Evolutionary conservation across 2,797 vertebrate genomes (phyloP), one percentile per base, ranked within the genome.

Genomic region (Phalloptychus januarius): DNA sequence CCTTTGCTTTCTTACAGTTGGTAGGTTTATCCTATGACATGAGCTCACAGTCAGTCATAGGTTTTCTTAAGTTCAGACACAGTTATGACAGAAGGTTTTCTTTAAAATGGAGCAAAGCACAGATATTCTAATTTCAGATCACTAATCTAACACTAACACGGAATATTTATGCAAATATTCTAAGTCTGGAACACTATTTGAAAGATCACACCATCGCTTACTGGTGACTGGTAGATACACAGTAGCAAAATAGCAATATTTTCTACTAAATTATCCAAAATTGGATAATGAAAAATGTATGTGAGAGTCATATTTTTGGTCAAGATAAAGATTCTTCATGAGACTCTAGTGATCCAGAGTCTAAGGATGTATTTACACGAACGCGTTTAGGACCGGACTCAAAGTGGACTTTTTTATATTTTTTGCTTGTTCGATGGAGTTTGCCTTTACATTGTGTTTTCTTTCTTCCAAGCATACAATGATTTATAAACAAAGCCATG

Each of bases 171-270:
- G 61, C 76, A 46, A 13, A 36, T 61, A 71, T 73, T 82, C 52
- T 74, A 56, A 84, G 82, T 89, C 71, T 79, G 63, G 79, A 69
- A 75, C 83, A 87, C 86, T 83, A 84, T 90, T 83, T 89, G 71
- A 78, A 58, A 87, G 85, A 40, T 85, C 85, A 81, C 83, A 67
- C 23, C 2, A 46, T 28, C 58, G 8, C 18, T 36, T 63, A 63
- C 58, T 63, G 31, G 31, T 63, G 16, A 63, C 56, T 61, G 56
- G 7, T 28, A 4, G 25, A 28, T 58, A 13, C n/a, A 58, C 5
- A 58, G 5, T 15, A 6, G 31, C 6, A 18, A 61, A 31, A 2
- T 16, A 7, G 58, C 31, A 33, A 18, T 33, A 16, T 4, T 63
- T 63, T 63, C 1, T 36, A 20, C 7, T 10, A 7, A 63, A 63